phyloP scores from a whole-genome alignment of 2,113 vertebrate species.

The Mustelus asterias region DNA sequence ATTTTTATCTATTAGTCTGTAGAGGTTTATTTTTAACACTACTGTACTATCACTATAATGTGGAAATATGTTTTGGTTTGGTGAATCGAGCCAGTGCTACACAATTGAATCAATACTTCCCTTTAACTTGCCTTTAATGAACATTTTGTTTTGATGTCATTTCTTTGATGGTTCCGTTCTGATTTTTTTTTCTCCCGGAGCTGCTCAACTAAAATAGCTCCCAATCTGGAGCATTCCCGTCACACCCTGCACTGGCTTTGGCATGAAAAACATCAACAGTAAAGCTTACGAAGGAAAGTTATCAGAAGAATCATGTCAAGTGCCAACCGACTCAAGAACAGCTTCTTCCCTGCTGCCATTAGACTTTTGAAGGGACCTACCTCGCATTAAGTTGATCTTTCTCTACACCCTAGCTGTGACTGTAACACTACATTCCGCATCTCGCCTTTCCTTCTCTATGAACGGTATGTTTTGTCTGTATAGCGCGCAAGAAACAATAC shows the following conservation, averaged over 20 bases:
- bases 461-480: too few relatives aligned
- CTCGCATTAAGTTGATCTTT: too few relatives aligned
- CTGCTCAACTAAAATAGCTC: not conserved
- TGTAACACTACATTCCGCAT: too few relatives aligned
- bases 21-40: not conserved
- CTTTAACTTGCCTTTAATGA: not conserved
- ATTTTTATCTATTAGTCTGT: not conserved
- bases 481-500: too few relatives aligned
- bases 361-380: too few relatives aligned
- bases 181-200: not conserved
- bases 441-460: too few relatives aligned
- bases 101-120: not conserved
- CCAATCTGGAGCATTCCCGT: not conserved
- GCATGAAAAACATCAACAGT: not conserved
- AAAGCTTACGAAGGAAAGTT: not conserved
- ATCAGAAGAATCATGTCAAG: not conserved
- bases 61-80: not conserved
- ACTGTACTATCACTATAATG: not conserved
- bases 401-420: too few relatives aligned
- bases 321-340: too few relatives aligned
- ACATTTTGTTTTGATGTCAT: not conserved
- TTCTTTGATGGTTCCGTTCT: not conserved
- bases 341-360: too few relatives aligned
- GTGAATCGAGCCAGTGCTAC: not conserved
- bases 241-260: not conserved